Base-by-base conservation (phyloP, 2,888 invertebrate species). In the Torymus aiolomorphi region DNA sequence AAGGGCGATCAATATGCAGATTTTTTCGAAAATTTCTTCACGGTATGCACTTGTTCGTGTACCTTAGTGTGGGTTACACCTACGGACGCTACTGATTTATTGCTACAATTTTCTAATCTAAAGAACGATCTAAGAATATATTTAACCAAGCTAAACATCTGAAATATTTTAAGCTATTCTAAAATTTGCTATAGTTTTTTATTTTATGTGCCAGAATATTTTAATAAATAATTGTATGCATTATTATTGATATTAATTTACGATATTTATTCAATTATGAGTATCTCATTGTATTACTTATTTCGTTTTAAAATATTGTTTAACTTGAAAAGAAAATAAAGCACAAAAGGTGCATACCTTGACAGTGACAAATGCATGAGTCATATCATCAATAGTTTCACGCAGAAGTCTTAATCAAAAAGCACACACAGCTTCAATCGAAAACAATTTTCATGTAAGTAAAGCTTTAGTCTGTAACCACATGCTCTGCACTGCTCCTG, bases 41-140 rank as follows among this genome's bases (percentile, higher is more conserved):
- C 2, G 11, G 18, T 57, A 57, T 42, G 42, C 42, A 42, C 42
- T 42, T 42, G 42, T 42, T 42, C 42, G 8, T 13, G 18, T 65
- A 65, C 13, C 2, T 13, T 8, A 52, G 52, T 52, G 20, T 66
- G 14, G 20, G 56, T 56, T 52, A 69, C 59, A 61, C 54, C 24
- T 42, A 70, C 57, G 10, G 18, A 31, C 8, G 14, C 31, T 18
- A 1, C 16, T 73, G 72, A 73, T 73, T 73, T 73, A 73, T 63
- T 16, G 52, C 54, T 52, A 54, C 63, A 62, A 73, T 62, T 54
- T 73, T 54, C 31, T 54, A 63, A 73, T 73, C 72, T 63, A 14
- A 52, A 51, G 62, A 63, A 52, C 10, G 31, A 73, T 73, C 63
- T 52, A 3, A 31, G 52, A 62, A 63, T 73, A 73, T 63, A 73